These are phyloP conservation scores for Lophius americanus DNA, from an alignment of 2,797 vertebrate species.

Conservation along the genomic window DNA sequence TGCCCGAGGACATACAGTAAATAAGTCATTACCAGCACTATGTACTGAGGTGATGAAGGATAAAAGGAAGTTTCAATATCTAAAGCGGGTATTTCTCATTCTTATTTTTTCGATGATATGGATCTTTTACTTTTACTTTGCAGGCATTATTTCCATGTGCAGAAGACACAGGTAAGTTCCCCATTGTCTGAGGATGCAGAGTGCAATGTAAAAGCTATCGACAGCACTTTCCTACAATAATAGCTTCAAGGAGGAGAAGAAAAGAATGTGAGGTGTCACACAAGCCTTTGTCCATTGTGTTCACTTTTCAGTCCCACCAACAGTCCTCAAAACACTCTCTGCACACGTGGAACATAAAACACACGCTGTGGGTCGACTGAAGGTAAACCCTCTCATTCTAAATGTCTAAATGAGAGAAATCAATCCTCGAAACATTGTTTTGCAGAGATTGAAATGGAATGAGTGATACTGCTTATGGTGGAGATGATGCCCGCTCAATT, in stretches of 20 bases:
- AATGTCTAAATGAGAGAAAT: slow-evolving; percentile 61
- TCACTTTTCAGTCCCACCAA: slow-evolving; percentile 68
- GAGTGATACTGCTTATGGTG: slow-evolving; percentile 19
- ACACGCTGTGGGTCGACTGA: slow-evolving; percentile 55
- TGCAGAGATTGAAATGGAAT: slow-evolving; percentile 10
- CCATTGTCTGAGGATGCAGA: slow-evolving; percentile 71
- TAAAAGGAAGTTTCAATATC: slow-evolving; percentile 32
- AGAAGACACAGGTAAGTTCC: slow-evolving; percentile 61
- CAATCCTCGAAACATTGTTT: slow-evolving; percentile 50
- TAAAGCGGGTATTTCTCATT: slow-evolving; percentile 7
- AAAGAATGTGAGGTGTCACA: slow-evolving; percentile 76
- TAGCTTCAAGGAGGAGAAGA: slow-evolving; percentile 73
- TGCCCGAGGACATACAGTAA: not conserved
- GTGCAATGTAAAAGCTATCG: slow-evolving; percentile 73
- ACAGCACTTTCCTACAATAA: slow-evolving; percentile 83
- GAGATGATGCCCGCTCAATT: slow-evolving; percentile 12
- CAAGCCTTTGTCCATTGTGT: slow-evolving; percentile 77
- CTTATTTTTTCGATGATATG: slow-evolving; percentile 8
- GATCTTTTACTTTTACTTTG: slow-evolving; percentile 32
- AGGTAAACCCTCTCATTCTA: slow-evolving; percentile 62
- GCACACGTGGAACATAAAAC: slow-evolving; percentile 65
- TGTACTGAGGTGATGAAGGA: slow-evolving; percentile 7
- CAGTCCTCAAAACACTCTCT: slow-evolving; percentile 51
- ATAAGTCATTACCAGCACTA: not conserved
- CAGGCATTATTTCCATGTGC: slow-evolving; percentile 51